Percentiles rank a stretch among this genome's conserved stretches.
Evolutionary conservation across 1,140 invertebrate species (phyloP).

Genomic region (Gerris buenoi): DNA sequence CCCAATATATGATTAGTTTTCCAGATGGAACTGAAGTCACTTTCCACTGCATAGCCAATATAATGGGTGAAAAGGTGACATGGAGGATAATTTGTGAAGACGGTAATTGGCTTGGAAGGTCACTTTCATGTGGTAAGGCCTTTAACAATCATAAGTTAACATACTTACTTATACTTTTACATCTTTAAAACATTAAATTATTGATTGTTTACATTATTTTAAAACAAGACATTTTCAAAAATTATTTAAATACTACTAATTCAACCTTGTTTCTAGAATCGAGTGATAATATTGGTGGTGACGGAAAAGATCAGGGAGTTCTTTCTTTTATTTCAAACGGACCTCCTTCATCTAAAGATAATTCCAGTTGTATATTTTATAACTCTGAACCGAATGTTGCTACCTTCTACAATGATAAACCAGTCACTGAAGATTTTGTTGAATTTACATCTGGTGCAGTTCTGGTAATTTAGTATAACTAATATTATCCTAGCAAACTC

Average conservation of each 20-base stretch:
- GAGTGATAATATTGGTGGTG: not conserved
- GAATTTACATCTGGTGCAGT: constrained; percentile 59
- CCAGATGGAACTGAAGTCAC: constrained; percentile 64
- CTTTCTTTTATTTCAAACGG: not conserved
- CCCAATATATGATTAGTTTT: no score
- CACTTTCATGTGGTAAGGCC: constrained; percentile 50
- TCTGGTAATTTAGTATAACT: constrained; percentile 35
- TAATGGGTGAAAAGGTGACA: constrained; percentile 58
- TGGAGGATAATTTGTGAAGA: constrained; percentile 72
- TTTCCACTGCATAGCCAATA: constrained; percentile 61
- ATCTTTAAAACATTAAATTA: no score
- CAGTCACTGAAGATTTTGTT: constrained; percentile 53
- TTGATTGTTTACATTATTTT: not conserved
- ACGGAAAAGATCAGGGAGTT: not conserved
- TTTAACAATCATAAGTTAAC: no score
- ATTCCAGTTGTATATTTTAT: constrained; percentile 54
- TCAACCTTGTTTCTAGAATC: not conserved
- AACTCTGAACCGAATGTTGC: constrained; percentile 63
- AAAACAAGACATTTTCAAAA: not conserved
- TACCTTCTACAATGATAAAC: constrained; percentile 60
- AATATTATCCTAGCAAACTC: not conserved
- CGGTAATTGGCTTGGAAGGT: constrained; percentile 62
- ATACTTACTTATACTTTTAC: no score
- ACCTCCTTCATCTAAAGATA: constrained; percentile 33
- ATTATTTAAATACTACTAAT: not conserved